phyloP scores from a whole-genome alignment of 1,140 invertebrate species.

The Periplaneta americana region DNA sequence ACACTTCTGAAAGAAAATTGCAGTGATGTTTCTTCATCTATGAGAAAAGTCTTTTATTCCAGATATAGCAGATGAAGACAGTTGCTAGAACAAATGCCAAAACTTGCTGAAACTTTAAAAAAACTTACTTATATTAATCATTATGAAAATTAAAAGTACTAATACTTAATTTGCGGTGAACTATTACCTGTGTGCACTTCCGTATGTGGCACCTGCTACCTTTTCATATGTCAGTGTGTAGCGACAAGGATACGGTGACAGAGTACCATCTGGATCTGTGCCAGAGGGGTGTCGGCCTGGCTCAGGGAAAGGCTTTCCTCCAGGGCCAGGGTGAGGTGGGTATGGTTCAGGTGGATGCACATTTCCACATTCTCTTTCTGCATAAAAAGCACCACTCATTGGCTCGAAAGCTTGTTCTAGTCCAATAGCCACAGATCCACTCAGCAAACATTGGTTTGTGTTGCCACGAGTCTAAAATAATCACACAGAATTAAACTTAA shows the following conservation, averaged over 20 bases:
- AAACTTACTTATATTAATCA: no score
- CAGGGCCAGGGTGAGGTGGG: slow-evolving; percentile 21
- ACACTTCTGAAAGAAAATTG: no score
- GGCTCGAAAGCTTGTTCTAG: slow-evolving; percentile 37
- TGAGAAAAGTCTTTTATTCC: no score
- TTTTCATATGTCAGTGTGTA: slow-evolving; percentile 39
- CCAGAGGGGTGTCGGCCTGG: slow-evolving; percentile 9
- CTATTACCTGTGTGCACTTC: slow-evolving; percentile 30
- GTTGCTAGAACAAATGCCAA: no score
- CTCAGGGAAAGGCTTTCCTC: slow-evolving; percentile 13
- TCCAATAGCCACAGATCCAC: slow-evolving; percentile 35
- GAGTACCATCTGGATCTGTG: background rate
- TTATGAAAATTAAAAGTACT: no score
- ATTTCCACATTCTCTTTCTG: slow-evolving; percentile 34
- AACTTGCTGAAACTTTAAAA: no score
- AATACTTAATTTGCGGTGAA: no score
- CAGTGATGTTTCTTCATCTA: no score
- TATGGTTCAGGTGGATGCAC: background rate
- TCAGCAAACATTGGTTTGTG: slow-evolving; percentile 34
- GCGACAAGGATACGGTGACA: slow-evolving; percentile 29
- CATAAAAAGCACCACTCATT: slow-evolving; percentile 34
- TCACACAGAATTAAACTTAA: no score
- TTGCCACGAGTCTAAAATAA: slow-evolving; percentile 17
- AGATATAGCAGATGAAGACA: no score
- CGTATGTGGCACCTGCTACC: slow-evolving; percentile 35